These are phyloP conservation scores for Andrena chrysosceles DNA, from an alignment of 2,888 invertebrate genomes.

Conservation along the genomic window DNA sequence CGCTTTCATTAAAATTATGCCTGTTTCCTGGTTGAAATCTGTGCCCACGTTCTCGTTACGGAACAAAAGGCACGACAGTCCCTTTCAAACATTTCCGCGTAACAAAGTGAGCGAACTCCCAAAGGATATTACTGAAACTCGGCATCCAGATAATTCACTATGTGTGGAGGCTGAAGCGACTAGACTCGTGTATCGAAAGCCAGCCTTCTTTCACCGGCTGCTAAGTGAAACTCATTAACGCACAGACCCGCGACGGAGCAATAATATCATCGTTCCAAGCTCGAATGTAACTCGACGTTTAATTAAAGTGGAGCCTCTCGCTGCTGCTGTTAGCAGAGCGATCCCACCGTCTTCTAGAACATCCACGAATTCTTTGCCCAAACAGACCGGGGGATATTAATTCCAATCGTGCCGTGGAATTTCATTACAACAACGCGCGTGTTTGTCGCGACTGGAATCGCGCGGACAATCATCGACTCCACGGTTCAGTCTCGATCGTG, in stretches of 20 bases:
- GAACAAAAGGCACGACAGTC: too few species aligned
- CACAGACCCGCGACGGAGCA: slow-evolving; percentile 20
- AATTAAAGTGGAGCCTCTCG: slow-evolving; percentile 45
- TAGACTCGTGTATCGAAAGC: not conserved
- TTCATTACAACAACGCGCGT: slow-evolving; percentile 20
- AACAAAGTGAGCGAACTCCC: too few species aligned
- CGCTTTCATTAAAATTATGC: too few species aligned
- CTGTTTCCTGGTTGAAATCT: too few species aligned
- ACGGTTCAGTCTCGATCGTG: not conserved
- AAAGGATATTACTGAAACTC: too few species aligned
- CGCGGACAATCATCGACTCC: slow-evolving; percentile 15
- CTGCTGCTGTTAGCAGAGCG: slow-evolving; percentile 18
- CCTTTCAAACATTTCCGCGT: too few species aligned
- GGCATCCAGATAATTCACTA: too few species aligned
- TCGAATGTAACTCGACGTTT: slow-evolving; percentile 53
- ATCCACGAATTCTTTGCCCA: slow-evolving; percentile 40
- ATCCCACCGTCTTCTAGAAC: not conserved
- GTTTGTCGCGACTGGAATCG: slow-evolving; percentile 21
- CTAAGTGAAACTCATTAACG: slow-evolving; percentile 47
- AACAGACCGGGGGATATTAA: slow-evolving; percentile 38
- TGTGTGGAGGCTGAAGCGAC: too few species aligned
- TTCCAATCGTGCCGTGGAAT: slow-evolving; percentile 25
- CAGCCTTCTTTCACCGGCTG: slow-evolving; percentile 17
- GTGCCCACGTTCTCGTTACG: too few species aligned
- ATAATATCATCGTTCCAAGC: slow-evolving; percentile 46